These are phyloP conservation scores for Cephus sareptanus DNA, from an alignment of 2,888 invertebrate species.

Conservation along the genomic window DNA sequence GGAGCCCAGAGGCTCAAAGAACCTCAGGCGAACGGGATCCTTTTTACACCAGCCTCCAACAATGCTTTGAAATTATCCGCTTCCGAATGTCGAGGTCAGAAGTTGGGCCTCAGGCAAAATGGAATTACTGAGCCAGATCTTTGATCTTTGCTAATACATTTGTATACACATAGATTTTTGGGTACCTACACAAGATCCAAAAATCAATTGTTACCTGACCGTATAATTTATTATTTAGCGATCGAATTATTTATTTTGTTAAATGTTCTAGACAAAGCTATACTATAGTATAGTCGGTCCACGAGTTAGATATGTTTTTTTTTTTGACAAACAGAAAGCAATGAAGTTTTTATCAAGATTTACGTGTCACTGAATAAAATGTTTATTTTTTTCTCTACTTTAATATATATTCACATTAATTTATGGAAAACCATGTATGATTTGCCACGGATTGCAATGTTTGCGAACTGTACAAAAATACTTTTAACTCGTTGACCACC, in stretches of 20 bases:
- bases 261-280: background rate
- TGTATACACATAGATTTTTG: background rate
- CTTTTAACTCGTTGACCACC: too few relatives aligned
- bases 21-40: background rate
- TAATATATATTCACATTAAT: too few relatives aligned
- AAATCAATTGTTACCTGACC: background rate
- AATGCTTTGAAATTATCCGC: conserved; percentile 24
- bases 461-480: too few relatives aligned
- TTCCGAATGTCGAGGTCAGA: conserved; percentile 35
- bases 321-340: too few relatives aligned
- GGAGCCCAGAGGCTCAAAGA: conserved; percentile 9
- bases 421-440: too few relatives aligned
- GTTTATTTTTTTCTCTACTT: too few relatives aligned
- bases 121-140: background rate
- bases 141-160: background rate
- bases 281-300: background rate
- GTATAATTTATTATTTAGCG: background rate
- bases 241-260: background rate
- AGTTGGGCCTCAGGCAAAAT: conserved; percentile 29
- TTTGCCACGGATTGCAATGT: too few relatives aligned
- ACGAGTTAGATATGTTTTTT: too few relatives aligned
- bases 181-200: background rate
- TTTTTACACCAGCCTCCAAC: background rate
- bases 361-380: too few relatives aligned
- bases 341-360: too few relatives aligned